phyloP scores from a whole-genome alignment of 2,888 invertebrate species.

The Eudasyphora cyanicolor region DNA sequence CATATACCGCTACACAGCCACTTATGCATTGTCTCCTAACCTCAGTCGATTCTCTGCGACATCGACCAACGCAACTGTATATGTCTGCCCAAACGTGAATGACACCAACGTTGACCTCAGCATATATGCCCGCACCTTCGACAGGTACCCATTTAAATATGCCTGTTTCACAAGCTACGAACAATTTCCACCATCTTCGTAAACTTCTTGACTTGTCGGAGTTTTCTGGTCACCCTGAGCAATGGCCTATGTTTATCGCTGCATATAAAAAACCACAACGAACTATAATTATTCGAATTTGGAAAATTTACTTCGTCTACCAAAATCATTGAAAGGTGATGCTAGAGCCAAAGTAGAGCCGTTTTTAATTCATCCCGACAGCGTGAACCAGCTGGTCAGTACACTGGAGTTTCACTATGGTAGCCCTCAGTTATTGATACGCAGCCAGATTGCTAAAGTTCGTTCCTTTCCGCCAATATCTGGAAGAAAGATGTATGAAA shows the following conservation, averaged over 20 bases:
- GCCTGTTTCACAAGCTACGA: neutral
- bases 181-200: constrained; percentile 34
- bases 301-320: constrained; percentile 62
- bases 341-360: constrained; percentile 58
- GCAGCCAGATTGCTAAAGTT: constrained; percentile 63
- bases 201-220: constrained; percentile 64
- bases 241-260: constrained; percentile 67
- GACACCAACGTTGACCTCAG: constrained; percentile 16
- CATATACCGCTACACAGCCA: constrained; percentile 18
- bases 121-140: neutral
- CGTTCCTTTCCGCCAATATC: constrained; percentile 55
- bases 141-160: constrained; percentile 8
- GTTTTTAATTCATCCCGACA: constrained; percentile 63
- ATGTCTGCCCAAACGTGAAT: constrained; percentile 9
- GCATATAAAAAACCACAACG: constrained; percentile 58
- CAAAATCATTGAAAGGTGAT: constrained; percentile 58
- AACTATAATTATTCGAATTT: constrained; percentile 57
- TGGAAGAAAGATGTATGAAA: constrained; percentile 51
- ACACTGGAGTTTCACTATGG: constrained; percentile 66
- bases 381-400: constrained; percentile 49
- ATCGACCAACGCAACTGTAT: constrained; percentile 3
- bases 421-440: constrained; percentile 63
- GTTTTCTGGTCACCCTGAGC: constrained; percentile 63
- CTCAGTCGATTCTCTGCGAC: neutral
- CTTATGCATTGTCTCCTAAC: neutral